Percentiles rank a stretch among this genome's conserved stretches.
Conservation (phyloP, 2,888 invertebrate genomes). For the Ceratothoa steindachneri region DNA sequence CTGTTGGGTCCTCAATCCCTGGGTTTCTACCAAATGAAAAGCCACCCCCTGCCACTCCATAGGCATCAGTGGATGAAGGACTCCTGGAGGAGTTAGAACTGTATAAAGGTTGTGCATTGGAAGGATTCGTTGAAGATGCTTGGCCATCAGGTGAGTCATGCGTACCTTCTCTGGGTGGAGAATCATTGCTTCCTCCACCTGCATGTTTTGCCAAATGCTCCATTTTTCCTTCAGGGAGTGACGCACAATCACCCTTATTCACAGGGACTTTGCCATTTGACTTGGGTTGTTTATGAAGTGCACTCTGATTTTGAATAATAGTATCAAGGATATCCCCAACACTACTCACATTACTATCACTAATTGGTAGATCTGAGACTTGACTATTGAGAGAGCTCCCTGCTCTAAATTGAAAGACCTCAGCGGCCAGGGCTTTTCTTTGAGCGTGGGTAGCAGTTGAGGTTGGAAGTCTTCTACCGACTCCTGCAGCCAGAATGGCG, state of each 20-base stretch:
- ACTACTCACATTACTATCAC: not conserved
- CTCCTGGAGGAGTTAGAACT: not conserved
- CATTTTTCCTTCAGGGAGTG: not conserved
- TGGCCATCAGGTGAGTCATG: not conserved
- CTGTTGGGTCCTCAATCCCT: slow-evolving; percentile 24
- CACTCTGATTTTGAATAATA: not conserved
- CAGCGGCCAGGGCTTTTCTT: slow-evolving; percentile 26
- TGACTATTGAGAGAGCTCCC: not conserved
- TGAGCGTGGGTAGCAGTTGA: slow-evolving; percentile 19
- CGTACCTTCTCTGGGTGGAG: not conserved
- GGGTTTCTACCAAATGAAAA: not conserved
- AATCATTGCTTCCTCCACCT: not conserved
- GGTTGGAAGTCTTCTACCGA: slow-evolving; percentile 16
- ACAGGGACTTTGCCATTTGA: not conserved
- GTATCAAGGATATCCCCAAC: not conserved
- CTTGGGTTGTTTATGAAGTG: not conserved
- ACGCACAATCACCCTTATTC: not conserved
- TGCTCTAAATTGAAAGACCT: not conserved
- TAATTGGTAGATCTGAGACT: not conserved
- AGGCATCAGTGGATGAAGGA: not conserved
- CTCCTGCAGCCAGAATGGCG: slow-evolving; percentile 32
- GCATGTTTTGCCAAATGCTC: not conserved
- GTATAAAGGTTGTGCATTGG: not conserved
- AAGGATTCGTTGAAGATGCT: not conserved
- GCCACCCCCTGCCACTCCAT: not conserved